Base-by-base conservation (phyloP, 1,140 invertebrate species). In the Rhopalosiphum padi region DNA sequence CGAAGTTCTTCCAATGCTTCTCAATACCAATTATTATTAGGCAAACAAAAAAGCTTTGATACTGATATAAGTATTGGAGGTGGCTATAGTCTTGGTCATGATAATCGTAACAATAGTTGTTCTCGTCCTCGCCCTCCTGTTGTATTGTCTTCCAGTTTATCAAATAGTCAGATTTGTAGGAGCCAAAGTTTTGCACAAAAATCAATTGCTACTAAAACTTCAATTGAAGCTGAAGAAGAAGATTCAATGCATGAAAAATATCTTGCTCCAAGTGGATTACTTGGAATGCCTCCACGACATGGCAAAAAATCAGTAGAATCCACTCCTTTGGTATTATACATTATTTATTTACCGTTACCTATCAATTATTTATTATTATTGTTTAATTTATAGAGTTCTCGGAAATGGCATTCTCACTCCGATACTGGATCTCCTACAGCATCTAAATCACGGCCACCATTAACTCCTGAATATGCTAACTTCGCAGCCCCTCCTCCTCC, bases 211-310 rank as follows among this genome's bases (percentile, higher is more conserved):
- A 88, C 87, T 22, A 48, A 94, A 93, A 86, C n/a, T 35, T 91
- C 91, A 51, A 55, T 77, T 53, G 86, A 89, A 46, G 53, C 41
- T 43, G 94, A 95, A 90, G 95, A 95, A 94, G 97, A 97, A 94
- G 97, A 97, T 95, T 97, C 97, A 0, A 97, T 98, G 97, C 97
- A 98, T 95, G 97, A 98, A 94, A 97, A 97, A 94, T 97, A 97
- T 94, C 96, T 97, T 46, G 94, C 96, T 55, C 94, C 93, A 22
- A 94, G 94, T 55, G 94, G 93, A 82, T 94, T 94, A 43, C 37
- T 94, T 1, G 91, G 93, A 60, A 93, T 92, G 68, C 91, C 91
- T 41, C 48, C 89, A 88, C 77, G 92, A 46, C 55, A 90, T 82
- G 48, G 95, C 94, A 53, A 95, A 95, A 94, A 95, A 83, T 95